Percentiles rank a stretch among this genome's conserved stretches.
Conservation (phyloP, 2,888 invertebrate genomes). For the Thereva unica region DNA sequence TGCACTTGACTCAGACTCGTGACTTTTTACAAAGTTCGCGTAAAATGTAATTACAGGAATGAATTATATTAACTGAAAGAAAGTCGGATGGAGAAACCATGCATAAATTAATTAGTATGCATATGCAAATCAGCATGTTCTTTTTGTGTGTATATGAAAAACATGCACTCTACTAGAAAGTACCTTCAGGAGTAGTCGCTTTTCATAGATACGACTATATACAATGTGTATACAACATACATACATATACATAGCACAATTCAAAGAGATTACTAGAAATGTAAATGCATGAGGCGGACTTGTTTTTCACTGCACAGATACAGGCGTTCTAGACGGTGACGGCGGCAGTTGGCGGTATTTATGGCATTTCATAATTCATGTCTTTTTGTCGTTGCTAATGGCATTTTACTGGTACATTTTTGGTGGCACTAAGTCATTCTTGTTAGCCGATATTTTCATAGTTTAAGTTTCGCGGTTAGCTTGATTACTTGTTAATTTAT, state of each 20-base stretch:
- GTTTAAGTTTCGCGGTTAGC: no score
- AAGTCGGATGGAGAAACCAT: slow-evolving; percentile 30
- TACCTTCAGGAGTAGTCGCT: slow-evolving; percentile 8
- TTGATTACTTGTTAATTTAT: no score
- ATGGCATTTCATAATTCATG: slow-evolving; percentile 26
- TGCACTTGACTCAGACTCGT: slow-evolving; percentile 27
- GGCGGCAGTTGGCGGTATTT: slow-evolving; percentile 3
- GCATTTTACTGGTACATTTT: no score
- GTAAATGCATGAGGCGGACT: slow-evolving; percentile 15
- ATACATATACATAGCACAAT: slow-evolving; percentile 9
- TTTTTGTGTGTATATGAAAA: slow-evolving; percentile 20
- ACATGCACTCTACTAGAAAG: slow-evolving; percentile 6
- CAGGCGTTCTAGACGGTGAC: background rate
- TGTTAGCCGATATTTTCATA: no score
- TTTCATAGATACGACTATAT: no score
- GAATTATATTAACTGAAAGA: slow-evolving; percentile 28
- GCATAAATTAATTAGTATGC: slow-evolving; percentile 31
- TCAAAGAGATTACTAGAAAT: slow-evolving; percentile 28
- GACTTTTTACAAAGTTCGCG: slow-evolving; percentile 25
- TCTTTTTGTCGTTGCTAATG: background rate
- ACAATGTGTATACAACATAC: background rate
- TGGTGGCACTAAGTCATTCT: no score
- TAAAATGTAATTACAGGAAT: slow-evolving; percentile 28
- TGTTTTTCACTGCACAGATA: slow-evolving; percentile 16
- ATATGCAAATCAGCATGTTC: slow-evolving; percentile 29